Conservation (phyloP, 2,888 invertebrate species). For the Pyralis farinalis region DNA sequence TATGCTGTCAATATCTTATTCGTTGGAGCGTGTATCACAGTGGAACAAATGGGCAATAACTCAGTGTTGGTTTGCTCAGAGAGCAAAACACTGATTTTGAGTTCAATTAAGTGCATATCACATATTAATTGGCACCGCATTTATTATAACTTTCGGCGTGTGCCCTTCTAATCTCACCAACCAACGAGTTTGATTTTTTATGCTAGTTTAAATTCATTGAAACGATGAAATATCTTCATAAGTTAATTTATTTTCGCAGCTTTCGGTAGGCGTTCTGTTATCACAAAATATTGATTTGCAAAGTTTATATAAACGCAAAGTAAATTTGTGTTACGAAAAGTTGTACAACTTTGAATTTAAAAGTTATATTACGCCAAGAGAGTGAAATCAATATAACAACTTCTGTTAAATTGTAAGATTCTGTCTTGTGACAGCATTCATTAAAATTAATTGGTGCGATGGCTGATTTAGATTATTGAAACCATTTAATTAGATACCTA, state of each 20-base stretch:
- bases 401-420: constrained; percentile 6
- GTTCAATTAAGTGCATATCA: no score
- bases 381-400: constrained; percentile 10
- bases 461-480: background rate
- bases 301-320: constrained; percentile 25
- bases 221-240: background rate
- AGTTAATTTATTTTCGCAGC: constrained; percentile 14
- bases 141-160: no score
- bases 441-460: constrained; percentile 7
- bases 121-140: no score
- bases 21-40: no score
- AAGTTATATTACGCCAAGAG: constrained; percentile 8
- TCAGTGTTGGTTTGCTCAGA: no score
- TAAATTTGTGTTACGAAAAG: constrained; percentile 18
- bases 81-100: no score
- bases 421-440: constrained; percentile 2
- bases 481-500: no score
- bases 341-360: constrained; percentile 11
- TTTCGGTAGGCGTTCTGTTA: constrained; percentile 16
- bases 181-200: no score
- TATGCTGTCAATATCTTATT: no score
- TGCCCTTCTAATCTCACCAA: no score
- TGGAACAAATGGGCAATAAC: no score
- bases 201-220: no score
- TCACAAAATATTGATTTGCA: constrained; percentile 28